A percentile compares a stretch with the other conserved stretches of the same genome.
These are phyloP conservation scores for Hipposideros larvatus DNA, from an alignment of 2,797 vertebrate species.

Conservation along the genomic window DNA sequence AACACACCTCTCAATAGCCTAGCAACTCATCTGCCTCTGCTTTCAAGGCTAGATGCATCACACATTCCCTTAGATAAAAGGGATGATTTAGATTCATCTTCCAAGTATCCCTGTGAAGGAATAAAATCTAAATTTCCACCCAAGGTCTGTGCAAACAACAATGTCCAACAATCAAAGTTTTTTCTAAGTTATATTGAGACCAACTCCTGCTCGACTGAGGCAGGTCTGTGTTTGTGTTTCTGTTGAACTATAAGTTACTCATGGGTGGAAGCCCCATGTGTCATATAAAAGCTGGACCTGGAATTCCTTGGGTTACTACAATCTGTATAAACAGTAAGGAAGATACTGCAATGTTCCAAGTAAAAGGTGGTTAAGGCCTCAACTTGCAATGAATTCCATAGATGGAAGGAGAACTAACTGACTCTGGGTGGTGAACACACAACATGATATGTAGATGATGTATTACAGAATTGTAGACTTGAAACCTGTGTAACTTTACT, in stretches of 20 bases:
- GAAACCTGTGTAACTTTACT: too few relatives aligned
- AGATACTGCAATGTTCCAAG: not conserved
- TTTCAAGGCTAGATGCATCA: constrained; percentile 52
- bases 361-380: not conserved
- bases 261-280: not conserved
- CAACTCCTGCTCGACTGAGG: not conserved
- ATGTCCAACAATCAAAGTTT: not conserved
- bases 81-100: constrained; percentile 36
- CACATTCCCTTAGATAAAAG: constrained; percentile 73
- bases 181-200: not conserved
- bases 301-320: not conserved
- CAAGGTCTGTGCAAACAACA: not conserved
- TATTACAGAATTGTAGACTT: too few relatives aligned
- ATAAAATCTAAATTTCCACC: constrained; percentile 43
- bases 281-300: not conserved
- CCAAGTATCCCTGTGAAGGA: not conserved
- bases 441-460: too few relatives aligned
- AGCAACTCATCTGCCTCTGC: constrained; percentile 80
- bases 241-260: not conserved
- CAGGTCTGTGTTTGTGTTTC: not conserved
- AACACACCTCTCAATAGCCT: constrained; percentile 81
- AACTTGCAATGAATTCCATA: not conserved
- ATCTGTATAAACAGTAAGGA: not conserved
- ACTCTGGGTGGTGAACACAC: too few relatives aligned
- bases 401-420: not conserved